These are phyloP conservation scores for Urocyon cinereoargenteus DNA, from an alignment of 2,797 vertebrate species.

Conservation along the genomic window DNA sequence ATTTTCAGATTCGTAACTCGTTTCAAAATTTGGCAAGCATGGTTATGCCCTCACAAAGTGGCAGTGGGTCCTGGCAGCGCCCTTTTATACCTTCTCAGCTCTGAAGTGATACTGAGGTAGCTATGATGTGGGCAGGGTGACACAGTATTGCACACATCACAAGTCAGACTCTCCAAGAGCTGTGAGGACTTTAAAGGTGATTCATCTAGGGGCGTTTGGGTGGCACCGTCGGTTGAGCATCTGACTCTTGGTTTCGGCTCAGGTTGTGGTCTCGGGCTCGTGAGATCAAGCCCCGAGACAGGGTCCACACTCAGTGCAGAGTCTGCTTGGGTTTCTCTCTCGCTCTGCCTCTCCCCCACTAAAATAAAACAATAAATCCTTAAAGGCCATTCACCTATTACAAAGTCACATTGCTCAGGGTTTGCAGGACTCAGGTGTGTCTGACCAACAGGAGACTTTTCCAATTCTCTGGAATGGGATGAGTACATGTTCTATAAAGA, in stretches of 20 bases:
- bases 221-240: not conserved
- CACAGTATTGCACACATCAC: slow-evolving; percentile 37
- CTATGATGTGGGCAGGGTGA: slow-evolving; percentile 59
- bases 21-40: slow-evolving; percentile 48
- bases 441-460: slow-evolving; percentile 60
- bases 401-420: slow-evolving; percentile 71
- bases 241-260: not conserved
- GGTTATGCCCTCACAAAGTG: not conserved
- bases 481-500: not conserved
- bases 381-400: slow-evolving; percentile 64
- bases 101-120: slow-evolving; percentile 68
- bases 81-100: slow-evolving; percentile 74
- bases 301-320: fast-evolving
- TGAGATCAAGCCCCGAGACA: fast-evolving
- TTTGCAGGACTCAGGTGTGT: slow-evolving; percentile 65
- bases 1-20: slow-evolving; percentile 75
- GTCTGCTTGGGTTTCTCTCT: not conserved
- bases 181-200: slow-evolving; percentile 72
- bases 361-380: not conserved
- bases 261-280: not conserved
- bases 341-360: not conserved
- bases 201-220: not conserved
- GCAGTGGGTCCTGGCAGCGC: slow-evolving; percentile 5
- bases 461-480: not conserved
- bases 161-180: slow-evolving; percentile 79